phyloP scores from a whole-genome alignment of 2,888 invertebrate species.

The Ganaspis brasiliensis region DNA sequence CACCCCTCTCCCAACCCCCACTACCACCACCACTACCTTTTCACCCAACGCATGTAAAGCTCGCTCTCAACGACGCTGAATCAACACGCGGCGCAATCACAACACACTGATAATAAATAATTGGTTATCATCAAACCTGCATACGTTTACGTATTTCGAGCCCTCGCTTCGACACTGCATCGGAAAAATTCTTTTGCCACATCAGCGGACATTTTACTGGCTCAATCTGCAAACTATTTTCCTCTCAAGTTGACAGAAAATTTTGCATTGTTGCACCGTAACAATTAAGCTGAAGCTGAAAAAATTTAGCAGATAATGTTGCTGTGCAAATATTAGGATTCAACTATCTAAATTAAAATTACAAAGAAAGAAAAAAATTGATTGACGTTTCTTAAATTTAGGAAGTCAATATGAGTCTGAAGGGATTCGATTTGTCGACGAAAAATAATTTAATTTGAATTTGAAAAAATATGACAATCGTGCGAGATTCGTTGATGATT shows the following conservation, averaged over 20 bases:
- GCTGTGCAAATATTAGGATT: no score
- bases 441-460: no score
- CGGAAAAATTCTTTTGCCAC: constrained; percentile 41
- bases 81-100: constrained; percentile 28
- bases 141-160: background rate
- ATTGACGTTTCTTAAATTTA: no score
- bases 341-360: no score
- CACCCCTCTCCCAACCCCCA: constrained; percentile 58
- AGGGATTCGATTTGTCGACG: no score
- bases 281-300: no score
- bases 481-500: no score
- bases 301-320: no score
- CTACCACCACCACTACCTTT: constrained; percentile 45
- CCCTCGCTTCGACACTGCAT: background rate
- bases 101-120: constrained; percentile 37
- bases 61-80: constrained; percentile 42
- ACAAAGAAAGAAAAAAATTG: no score
- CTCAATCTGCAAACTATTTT: constrained; percentile 15
- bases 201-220: constrained; percentile 38
- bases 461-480: no score
- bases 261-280: background rate
- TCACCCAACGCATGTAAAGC: constrained; percentile 51
- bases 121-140: constrained; percentile 36
- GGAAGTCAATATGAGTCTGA: no score
- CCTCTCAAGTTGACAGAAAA: constrained; percentile 6